Evolutionary conservation across 2,797 vertebrate species (phyloP).

Genomic region (Argya squamiceps): DNA sequence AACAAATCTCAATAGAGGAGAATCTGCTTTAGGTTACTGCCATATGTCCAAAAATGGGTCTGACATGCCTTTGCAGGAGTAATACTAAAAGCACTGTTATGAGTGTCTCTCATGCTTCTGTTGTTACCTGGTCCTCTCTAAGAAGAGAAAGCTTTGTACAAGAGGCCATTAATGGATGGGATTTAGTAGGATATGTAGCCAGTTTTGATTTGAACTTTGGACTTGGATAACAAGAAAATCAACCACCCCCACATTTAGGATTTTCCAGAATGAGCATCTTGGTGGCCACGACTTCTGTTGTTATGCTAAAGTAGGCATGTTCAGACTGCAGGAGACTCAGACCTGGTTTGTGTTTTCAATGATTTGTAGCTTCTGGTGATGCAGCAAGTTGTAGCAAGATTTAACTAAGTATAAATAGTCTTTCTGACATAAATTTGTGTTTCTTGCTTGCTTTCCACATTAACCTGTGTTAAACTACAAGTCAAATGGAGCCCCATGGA

Average conservation of each 20-base stretch:
- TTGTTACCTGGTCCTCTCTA: not conserved
- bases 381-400: not conserved
- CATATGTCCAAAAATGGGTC: not conserved
- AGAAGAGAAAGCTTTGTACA: not conserved
- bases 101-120: not conserved
- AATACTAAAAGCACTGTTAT: not conserved
- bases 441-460: not conserved
- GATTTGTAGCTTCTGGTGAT: not conserved
- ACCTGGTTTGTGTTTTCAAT: not conserved
- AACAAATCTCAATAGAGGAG: not conserved
- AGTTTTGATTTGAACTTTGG: not conserved
- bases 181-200: not conserved
- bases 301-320: not conserved
- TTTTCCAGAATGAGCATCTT: not conserved
- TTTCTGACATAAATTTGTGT: not conserved
- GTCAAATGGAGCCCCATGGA: not conserved
- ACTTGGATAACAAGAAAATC: not conserved
- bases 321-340: not conserved
- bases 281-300: not conserved
- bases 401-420: not conserved
- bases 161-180: not conserved
- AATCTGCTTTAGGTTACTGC: not conserved
- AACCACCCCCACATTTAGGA: not conserved
- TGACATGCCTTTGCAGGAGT: not conserved
- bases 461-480: not conserved